Conservation (phyloP, 2,113 vertebrate genomes). For the pig (Sus scrofa) region T2T-Sscrofa CM000824.6:131677501-131678000, state of each 20-base stretch:
- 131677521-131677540: neutral
- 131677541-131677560: neutral
- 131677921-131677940: too few species aligned
- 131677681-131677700: neutral
- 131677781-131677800: conserved; percentile 10
- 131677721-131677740: neutral
- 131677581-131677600: neutral
- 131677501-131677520: neutral
- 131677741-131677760: conserved; percentile 31
- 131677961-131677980: too few species aligned
- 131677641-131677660: neutral
- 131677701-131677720: neutral
- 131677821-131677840: too few species aligned
- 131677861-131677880: too few species aligned
- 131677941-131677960: too few species aligned
- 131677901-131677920: too few species aligned
- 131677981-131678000: too few species aligned
- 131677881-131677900: too few species aligned
- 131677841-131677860: too few species aligned
- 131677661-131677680: neutral
- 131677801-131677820: too few species aligned
- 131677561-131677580: neutral
- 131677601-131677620: neutral
- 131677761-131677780: neutral
- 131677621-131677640: neutral